phyloP scores from a whole-genome alignment of 2,113 vertebrate species.

The Apodemus sylvaticus region DNA sequence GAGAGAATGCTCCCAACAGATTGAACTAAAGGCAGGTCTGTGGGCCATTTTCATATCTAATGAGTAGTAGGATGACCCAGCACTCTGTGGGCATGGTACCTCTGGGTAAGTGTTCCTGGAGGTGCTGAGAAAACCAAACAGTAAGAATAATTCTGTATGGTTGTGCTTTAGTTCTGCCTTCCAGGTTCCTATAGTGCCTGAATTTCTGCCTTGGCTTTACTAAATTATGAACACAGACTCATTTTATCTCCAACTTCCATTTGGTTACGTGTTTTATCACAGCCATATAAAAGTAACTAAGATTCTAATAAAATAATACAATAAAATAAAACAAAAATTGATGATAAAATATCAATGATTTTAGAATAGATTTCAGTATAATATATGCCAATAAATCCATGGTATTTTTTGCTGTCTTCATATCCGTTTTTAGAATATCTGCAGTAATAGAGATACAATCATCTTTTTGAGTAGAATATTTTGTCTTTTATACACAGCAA shows the following conservation, averaged over 20 bases:
- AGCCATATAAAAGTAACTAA: neutral
- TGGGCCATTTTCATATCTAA: neutral
- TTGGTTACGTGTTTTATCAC: neutral
- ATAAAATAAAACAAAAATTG: neutral
- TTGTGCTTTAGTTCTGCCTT: neutral
- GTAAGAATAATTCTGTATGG: neutral
- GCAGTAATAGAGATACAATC: neutral
- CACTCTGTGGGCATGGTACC: rapidly evolving
- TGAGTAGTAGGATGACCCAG: neutral
- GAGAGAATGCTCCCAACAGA: neutral
- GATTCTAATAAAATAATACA: neutral
- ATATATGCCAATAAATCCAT: neutral
- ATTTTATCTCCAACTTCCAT: neutral
- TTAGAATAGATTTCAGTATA: neutral
- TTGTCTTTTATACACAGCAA: too few relatives aligned
- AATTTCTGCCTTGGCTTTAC: neutral
- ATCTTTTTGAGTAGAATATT: neutral
- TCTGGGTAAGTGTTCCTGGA: neutral
- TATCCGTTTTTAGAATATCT: neutral
- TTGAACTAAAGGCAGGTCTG: neutral
- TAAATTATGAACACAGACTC: neutral
- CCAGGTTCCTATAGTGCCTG: neutral
- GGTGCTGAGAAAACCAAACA: neutral
- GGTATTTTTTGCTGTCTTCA: neutral
- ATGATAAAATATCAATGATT: neutral